Conservation (phyloP, 2,888 invertebrate species). For the Byasa hedistus region DNA sequence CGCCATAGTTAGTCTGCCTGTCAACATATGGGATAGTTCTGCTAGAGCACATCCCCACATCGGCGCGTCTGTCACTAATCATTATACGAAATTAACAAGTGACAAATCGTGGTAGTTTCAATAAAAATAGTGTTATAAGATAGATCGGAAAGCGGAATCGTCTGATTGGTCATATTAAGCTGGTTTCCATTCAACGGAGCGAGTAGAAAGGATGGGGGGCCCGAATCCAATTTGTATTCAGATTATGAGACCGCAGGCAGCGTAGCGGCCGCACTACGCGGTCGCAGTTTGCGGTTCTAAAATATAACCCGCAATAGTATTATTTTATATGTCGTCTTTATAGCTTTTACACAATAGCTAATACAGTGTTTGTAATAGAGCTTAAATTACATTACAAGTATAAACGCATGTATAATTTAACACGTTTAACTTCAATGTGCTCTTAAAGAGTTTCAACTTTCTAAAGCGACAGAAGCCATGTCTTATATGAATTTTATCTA, state of each 20-base stretch:
- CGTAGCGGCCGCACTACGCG: conserved; percentile 32
- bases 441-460: background rate
- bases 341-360: conserved; percentile 1
- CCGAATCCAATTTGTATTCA: conserved; percentile 22
- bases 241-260: conserved; percentile 35
- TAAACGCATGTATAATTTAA: background rate
- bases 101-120: too few relatives aligned
- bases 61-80: too few relatives aligned
- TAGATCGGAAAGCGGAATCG: background rate
- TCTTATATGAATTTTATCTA: too few relatives aligned
- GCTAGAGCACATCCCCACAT: too few relatives aligned
- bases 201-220: background rate
- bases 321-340: conserved; percentile 29
- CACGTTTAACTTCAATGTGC: background rate
- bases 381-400: background rate
- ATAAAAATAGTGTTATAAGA: too few relatives aligned
- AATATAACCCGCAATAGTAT: conserved; percentile 32
- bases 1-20: too few relatives aligned
- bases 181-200: background rate
- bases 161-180: background rate
- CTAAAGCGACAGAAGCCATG: background rate
- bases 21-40: too few relatives aligned
- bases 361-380: background rate
- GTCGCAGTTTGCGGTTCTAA: conserved; percentile 38
- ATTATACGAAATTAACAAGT: too few relatives aligned